Evolutionary conservation across 2,888 invertebrate species (phyloP).

Genomic region (Mimumesa dahlbomi): DNA sequence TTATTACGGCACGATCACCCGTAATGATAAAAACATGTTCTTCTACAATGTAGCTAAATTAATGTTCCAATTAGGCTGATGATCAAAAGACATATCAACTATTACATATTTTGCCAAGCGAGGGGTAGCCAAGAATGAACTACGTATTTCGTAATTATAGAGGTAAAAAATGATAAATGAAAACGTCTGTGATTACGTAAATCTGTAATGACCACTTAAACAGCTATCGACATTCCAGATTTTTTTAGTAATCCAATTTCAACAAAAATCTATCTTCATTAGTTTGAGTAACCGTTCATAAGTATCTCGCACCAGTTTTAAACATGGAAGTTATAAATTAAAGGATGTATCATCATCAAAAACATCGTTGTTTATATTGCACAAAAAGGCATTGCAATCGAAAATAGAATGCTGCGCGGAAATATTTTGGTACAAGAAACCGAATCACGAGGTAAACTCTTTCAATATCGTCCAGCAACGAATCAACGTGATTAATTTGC

Average conservation of each 20-base stretch:
- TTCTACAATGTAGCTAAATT: neutral
- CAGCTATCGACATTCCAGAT: no score
- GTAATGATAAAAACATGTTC: neutral
- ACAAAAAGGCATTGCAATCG: neutral
- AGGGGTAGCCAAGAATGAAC: neutral
- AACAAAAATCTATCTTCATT: neutral
- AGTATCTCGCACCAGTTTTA: neutral
- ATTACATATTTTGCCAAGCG: neutral
- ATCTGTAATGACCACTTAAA: no score
- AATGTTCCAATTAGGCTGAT: neutral
- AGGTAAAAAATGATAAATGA: no score
- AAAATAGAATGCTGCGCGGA: neutral
- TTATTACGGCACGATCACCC: no score
- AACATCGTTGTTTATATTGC: no score
- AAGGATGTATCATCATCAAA: no score
- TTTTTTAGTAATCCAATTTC: no score
- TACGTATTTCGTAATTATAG: no score
- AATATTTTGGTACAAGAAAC: neutral
- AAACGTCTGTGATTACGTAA: no score
- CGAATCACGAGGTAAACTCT: neutral
- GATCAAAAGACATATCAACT: neutral
- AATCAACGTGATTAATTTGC: slow-evolving; percentile 11
- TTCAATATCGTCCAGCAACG: neutral
- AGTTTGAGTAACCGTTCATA: no score
- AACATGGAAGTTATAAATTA: neutral